Conservation (phyloP, 2,797 vertebrate species). For the Corythornis leucogaster region DNA sequence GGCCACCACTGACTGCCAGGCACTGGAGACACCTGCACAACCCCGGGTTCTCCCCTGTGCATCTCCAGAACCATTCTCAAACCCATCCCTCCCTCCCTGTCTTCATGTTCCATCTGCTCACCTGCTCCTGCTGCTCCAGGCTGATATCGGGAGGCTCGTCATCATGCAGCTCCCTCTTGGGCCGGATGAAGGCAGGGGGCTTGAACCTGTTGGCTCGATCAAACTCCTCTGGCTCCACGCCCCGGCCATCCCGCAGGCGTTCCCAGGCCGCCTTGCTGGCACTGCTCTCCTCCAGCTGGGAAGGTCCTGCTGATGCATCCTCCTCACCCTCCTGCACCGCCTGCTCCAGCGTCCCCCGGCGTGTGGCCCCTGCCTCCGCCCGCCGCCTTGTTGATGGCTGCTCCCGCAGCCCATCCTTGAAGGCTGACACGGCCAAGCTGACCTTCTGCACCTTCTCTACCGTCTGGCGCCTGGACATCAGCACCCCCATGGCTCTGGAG, state of each 20-base stretch:
- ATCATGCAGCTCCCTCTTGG: conserved; percentile 88
- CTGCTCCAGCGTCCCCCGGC: conserved; percentile 77
- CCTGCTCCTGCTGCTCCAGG: conserved; percentile 88
- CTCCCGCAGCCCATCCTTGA: conserved; percentile 91
- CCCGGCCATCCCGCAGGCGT: conserved; percentile 91
- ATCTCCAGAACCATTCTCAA: background rate
- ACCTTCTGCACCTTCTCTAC: conserved; percentile 98
- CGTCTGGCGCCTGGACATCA: conserved; percentile 94
- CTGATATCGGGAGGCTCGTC: conserved; percentile 87
- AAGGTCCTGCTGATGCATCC: conserved; percentile 74
- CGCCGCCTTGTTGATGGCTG: conserved; percentile 74
- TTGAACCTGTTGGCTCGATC: conserved; percentile 88
- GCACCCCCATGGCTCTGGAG: conserved; percentile 91
- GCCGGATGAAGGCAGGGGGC: conserved; percentile 89
- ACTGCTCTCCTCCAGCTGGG: conserved; percentile 79
- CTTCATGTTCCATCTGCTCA: conserved; percentile 11
- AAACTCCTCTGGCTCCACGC: conserved; percentile 94
- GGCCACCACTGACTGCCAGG: rapidly evolving
- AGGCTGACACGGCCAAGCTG: conserved; percentile 92
- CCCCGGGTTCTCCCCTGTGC: rapidly evolving
- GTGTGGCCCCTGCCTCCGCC: conserved; percentile 66
- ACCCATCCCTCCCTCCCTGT: background rate
- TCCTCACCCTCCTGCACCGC: conserved; percentile 79
- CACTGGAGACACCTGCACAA: too few species aligned
- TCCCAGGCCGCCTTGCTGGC: conserved; percentile 90